phyloP scores from a whole-genome alignment of 2,113 vertebrate genomes.

The Rhadina sibilatrix region DNA sequence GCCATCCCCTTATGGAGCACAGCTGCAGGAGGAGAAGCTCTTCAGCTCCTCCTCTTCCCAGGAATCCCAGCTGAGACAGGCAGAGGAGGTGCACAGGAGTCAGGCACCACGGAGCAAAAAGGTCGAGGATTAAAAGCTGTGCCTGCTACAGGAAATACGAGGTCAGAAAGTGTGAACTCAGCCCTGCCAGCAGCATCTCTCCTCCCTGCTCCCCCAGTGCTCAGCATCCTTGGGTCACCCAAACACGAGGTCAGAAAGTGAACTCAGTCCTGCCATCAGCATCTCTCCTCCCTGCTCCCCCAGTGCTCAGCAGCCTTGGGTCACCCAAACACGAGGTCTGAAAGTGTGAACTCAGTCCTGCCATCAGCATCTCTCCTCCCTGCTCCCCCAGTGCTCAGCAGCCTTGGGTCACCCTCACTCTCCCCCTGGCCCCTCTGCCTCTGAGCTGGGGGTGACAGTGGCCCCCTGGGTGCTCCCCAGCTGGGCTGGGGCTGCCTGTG shows the following conservation, averaged over 20 bases:
- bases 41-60: neutral
- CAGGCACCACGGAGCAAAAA: rapidly evolving
- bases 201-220: neutral
- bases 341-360: rapidly evolving
- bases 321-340: neutral
- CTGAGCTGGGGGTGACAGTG: rapidly evolving
- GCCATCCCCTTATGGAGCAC: neutral
- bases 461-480: neutral
- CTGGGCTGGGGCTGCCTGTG: rapidly evolving
- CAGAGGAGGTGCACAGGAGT: neutral
- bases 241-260: neutral
- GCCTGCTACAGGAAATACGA: neutral
- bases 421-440: neutral
- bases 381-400: neutral
- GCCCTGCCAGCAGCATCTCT: neutral
- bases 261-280: neutral
- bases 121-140: rapidly evolving
- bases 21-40: neutral
- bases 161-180: rapidly evolving
- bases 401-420: neutral
- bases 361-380: neutral
- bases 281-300: neutral
- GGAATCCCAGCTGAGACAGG: neutral
- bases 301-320: neutral
- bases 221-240: neutral